Conservation (phyloP, 2,888 invertebrate genomes). For the Agrotis puta region DNA sequence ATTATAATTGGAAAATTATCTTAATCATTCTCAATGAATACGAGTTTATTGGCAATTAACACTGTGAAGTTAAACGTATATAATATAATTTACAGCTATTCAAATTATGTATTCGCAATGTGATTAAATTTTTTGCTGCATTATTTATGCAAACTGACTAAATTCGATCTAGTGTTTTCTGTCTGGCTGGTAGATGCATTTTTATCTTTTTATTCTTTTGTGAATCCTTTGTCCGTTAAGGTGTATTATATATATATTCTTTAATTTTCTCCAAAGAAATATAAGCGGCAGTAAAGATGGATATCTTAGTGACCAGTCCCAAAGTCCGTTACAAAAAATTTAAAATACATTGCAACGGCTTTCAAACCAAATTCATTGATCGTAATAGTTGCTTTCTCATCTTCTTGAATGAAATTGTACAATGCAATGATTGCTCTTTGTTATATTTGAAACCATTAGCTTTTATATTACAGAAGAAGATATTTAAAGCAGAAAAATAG, state of each 20-base stretch:
- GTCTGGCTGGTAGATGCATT: not conserved
- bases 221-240: not conserved
- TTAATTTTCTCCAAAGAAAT: slow-evolving; percentile 33
- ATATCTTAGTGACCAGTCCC: slow-evolving; percentile 36
- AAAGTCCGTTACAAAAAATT: slow-evolving; percentile 25
- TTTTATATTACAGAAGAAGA: not conserved
- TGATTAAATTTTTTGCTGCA: slow-evolving; percentile 27
- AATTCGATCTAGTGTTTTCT: not conserved
- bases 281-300: slow-evolving; percentile 36
- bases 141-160: slow-evolving; percentile 6
- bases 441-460: not conserved
- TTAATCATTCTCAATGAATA: slow-evolving; percentile 48
- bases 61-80: slow-evolving; percentile 25
- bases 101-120: slow-evolving; percentile 30
- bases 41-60: slow-evolving; percentile 58
- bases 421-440: slow-evolving; percentile 11
- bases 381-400: slow-evolving; percentile 2
- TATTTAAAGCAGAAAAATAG: not conserved
- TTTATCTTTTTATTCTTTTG: slow-evolving; percentile 3
- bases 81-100: slow-evolving; percentile 18
- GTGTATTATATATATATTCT: slow-evolving; percentile 13
- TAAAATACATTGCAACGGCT: slow-evolving; percentile 45
- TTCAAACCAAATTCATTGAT: slow-evolving; percentile 38
- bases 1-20: slow-evolving; percentile 64
- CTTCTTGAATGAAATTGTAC: slow-evolving; percentile 15